Base-by-base conservation (phyloP, 2,888 invertebrate genomes). In the Altica lythri region DNA sequence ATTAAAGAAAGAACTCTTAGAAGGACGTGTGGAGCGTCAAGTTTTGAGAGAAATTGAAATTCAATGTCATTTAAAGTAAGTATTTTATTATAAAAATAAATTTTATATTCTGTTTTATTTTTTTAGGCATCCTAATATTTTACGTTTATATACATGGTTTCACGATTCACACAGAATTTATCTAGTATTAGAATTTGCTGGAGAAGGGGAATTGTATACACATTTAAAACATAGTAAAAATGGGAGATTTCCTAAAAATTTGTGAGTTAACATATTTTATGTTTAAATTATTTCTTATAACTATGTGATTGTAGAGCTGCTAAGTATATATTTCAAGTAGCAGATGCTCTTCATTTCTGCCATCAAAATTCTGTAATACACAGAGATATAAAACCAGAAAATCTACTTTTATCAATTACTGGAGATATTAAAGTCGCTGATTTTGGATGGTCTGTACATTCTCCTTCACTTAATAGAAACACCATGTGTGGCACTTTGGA, bases 401-500 rank as follows among this genome's bases (percentile, higher is more conserved):
- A n/a, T n/a, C n/a, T n/a, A n/a, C n/a, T n/a, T n/a, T n/a, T n/a
- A n/a, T n/a, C n/a, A n/a, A n/a, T n/a, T n/a, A n/a, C n/a, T n/a
- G n/a, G n/a, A n/a, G n/a, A n/a, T n/a, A n/a, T n/a, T n/a, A n/a
- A n/a, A n/a, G n/a, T n/a, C n/a, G n/a, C n/a, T n/a, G n/a, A n/a
- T n/a, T n/a, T n/a, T n/a, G n/a, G n/a, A n/a, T n/a, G n/a, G n/a
- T n/a, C n/a, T n/a, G 92, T 95, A 1, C 95, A 95, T 75, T 91
- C 95, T 1, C 91, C 91, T 3, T 87, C 88, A 68, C 76, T 48
- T 68, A 89, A 90, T 69, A 86, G 95, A 27, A 88, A 87, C 64
- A 97, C 96, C 1, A 83, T 96, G 79, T 97, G 97, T 70, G 96
- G 97, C 1, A 97, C 96, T 0, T 78, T 96, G 32, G 96, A 97